These are phyloP conservation scores for Thalassaphorura encarpata DNA, from an alignment of 1,140 invertebrate genomes.

Conservation along the genomic window DNA sequence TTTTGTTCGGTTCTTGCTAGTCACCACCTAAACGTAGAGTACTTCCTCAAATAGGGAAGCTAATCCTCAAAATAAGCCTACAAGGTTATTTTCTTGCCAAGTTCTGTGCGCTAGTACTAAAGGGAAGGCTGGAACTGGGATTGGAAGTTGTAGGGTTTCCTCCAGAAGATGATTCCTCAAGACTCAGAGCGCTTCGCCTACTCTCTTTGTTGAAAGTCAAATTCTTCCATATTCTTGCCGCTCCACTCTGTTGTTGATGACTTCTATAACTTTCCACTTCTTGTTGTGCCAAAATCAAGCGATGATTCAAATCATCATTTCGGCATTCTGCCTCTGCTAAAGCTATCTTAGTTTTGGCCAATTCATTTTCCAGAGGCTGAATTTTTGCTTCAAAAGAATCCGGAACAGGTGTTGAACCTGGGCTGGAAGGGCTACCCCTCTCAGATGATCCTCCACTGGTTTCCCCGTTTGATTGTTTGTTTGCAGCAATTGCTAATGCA, in stretches of 20 bases:
- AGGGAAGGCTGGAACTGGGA: neutral
- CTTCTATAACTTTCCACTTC: constrained; percentile 66
- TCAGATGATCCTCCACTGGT: neutral
- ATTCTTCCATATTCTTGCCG: constrained; percentile 17
- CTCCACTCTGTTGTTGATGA: constrained; percentile 3
- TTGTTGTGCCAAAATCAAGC: constrained; percentile 66
- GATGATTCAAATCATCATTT: constrained; percentile 93
- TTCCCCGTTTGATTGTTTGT: neutral
- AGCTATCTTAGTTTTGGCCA: constrained; percentile 92
- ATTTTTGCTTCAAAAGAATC: constrained; percentile 39
- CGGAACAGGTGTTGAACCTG: neutral
- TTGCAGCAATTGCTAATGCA: constrained; percentile 17
- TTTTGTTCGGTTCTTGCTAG: too few relatives aligned
- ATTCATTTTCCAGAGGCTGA: constrained; percentile 82
- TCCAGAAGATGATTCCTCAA: neutral
- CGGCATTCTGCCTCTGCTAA: constrained; percentile 94
- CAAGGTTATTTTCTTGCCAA: neutral
- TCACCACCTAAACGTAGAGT: too few relatives aligned
- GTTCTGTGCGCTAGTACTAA: constrained; percentile 2
- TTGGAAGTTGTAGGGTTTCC: neutral
- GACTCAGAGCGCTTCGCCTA: constrained; percentile 1
- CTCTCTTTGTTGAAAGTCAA: constrained; percentile 21
- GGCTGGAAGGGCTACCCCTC: neutral
- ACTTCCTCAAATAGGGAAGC: too few relatives aligned
- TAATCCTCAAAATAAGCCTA: neutral